These are phyloP conservation scores for Tuberolachnus salignus DNA, from an alignment of 2,888 invertebrate species.

Conservation along the genomic window DNA sequence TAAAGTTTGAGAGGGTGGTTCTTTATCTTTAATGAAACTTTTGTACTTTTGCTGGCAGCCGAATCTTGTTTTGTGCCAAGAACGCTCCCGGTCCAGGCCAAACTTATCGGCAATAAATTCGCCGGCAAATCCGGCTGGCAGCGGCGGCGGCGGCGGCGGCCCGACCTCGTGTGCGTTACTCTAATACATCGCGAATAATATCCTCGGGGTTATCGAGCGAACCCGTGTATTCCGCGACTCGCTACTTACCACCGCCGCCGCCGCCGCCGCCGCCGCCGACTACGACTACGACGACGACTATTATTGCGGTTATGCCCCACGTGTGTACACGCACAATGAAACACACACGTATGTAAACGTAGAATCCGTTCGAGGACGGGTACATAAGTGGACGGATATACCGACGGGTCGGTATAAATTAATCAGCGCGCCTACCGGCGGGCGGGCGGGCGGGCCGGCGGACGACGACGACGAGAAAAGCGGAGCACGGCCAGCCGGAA, in stretches of 20 bases:
- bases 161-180: conserved; percentile 22
- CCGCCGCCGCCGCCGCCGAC: not conserved
- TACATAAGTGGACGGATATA: not conserved
- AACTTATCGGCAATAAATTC: conserved; percentile 57
- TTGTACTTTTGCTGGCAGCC: conserved; percentile 56
- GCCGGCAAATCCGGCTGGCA: conserved; percentile 50
- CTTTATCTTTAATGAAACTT: conserved; percentile 57
- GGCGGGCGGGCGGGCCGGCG: not conserved
- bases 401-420: not conserved
- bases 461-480: not conserved
- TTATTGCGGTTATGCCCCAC: not conserved
- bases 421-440: not conserved
- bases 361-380: not conserved
- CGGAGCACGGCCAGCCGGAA: not conserved
- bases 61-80: conserved; percentile 56
- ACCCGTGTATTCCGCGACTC: not conserved
- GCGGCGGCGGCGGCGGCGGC: conserved; percentile 11
- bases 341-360: not conserved
- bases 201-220: conserved; percentile 44
- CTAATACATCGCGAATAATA: conserved; percentile 44
- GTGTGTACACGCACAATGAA: not conserved
- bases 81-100: conserved; percentile 52
- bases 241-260: not conserved
- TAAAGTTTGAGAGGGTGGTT: conserved; percentile 55
- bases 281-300: not conserved